These are phyloP conservation scores for Peromyscus nudipes DNA, from an alignment of 2,797 vertebrate genomes.

Conservation along the genomic window DNA sequence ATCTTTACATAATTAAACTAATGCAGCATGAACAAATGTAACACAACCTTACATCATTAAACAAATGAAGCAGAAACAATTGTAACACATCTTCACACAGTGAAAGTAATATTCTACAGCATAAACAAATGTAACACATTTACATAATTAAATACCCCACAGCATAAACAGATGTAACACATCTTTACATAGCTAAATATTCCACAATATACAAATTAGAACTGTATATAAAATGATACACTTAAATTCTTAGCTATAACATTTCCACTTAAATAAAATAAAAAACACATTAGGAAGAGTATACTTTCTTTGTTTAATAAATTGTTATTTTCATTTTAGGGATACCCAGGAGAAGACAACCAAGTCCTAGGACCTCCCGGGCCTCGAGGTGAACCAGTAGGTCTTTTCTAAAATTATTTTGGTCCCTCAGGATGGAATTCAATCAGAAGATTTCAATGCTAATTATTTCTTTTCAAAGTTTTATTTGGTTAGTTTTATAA, in stretches of 20 bases:
- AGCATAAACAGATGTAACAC: background rate
- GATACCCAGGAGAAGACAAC: conserved; percentile 96
- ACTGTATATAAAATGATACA: conserved; percentile 12
- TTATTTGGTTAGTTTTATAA: conserved; percentile 47
- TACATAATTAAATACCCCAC: background rate
- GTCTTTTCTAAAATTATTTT: conserved; percentile 93
- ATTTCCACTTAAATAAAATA: conserved; percentile 14
- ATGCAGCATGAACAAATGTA: too few relatives aligned
- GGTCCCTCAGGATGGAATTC: conserved; percentile 62
- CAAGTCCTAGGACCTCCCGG: conserved; percentile 94
- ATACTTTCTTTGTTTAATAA: conserved; percentile 38
- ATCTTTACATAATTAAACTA: too few relatives aligned
- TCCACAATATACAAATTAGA: background rate
- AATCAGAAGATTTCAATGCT: conserved; percentile 24
- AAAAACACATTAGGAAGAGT: background rate
- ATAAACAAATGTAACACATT: background rate
- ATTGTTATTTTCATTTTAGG: conserved; percentile 89
- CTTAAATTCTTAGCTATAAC: conserved; percentile 13
- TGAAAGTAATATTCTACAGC: background rate
- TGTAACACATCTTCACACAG: background rate
- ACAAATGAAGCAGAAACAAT: background rate
- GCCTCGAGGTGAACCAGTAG: conserved; percentile 99
- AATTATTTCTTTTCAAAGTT: conserved; percentile 33
- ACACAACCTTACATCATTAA: background rate
- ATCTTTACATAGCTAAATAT: background rate